A percentile compares a stretch with the other conserved stretches of the same genome.
Conservation (phyloP, 2,888 invertebrate genomes). For the Hedya salicella region DNA sequence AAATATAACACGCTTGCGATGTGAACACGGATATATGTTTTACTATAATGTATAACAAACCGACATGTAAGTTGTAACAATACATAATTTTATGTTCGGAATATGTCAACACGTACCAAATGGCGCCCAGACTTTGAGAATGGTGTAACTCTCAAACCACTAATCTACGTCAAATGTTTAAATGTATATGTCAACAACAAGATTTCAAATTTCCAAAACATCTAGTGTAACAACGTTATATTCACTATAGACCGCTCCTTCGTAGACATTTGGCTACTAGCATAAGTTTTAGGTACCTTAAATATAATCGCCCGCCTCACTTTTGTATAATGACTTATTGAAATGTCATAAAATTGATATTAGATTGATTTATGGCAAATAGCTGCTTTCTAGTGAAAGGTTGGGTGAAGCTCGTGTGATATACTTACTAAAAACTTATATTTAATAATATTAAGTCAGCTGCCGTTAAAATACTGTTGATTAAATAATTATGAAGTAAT, state of each 20-base stretch:
- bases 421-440: slow-evolving; percentile 13
- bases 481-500: slow-evolving; percentile 30
- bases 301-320: slow-evolving; percentile 41
- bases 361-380: slow-evolving; percentile 19
- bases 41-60: too few species aligned
- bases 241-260: slow-evolving; percentile 61
- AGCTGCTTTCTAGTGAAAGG: slow-evolving; percentile 20
- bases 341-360: slow-evolving; percentile 12
- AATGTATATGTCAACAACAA: slow-evolving; percentile 64
- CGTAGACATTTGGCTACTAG: slow-evolving; percentile 51
- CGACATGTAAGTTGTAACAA: too few species aligned
- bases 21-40: too few species aligned
- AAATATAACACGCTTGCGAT: too few species aligned
- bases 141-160: slow-evolving; percentile 41
- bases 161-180: slow-evolving; percentile 52
- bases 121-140: slow-evolving; percentile 22
- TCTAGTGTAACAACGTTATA: slow-evolving; percentile 70
- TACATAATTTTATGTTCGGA: not conserved
- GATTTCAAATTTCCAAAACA: slow-evolving; percentile 65
- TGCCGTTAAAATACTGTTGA: slow-evolving; percentile 28
- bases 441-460: slow-evolving; percentile 12
- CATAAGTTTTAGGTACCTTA: slow-evolving; percentile 49
- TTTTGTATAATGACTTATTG: slow-evolving; percentile 29
- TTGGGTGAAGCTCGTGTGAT: slow-evolving; percentile 24
- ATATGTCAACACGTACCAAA: not conserved